Percentiles rank a stretch among this genome's conserved stretches.
phyloP scores from a whole-genome alignment of 2,888 invertebrate genomes.

The Amblyteles armatorius region DNA sequence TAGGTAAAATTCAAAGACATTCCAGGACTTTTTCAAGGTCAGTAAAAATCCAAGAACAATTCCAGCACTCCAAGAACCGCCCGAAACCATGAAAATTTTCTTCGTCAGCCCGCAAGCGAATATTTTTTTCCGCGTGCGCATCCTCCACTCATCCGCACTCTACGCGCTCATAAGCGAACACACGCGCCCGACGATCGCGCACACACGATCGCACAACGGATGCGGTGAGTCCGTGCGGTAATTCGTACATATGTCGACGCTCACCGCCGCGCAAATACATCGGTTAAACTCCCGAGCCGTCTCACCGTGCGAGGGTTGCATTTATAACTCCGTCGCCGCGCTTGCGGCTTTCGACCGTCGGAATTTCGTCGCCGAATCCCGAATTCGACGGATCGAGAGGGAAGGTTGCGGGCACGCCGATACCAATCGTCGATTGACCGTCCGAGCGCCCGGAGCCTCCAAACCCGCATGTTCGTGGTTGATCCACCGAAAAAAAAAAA shows the following conservation, averaged over 20 bases:
- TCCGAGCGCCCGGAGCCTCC: not conserved
- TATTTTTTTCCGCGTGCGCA: no score
- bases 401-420: not conserved
- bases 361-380: constrained; percentile 28
- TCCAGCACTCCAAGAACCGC: no score
- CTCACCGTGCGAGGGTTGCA: constrained; percentile 16
- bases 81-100: no score
- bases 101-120: no score
- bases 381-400: not conserved
- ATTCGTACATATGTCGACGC: constrained; percentile 57
- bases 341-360: constrained; percentile 17
- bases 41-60: no score
- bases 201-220: constrained; percentile 19
- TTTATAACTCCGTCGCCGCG: constrained; percentile 38
- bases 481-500: not conserved
- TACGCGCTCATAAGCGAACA: no score
- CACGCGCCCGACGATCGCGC: not conserved
- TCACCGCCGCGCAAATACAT: constrained; percentile 53
- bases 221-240: constrained; percentile 48
- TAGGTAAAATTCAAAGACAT: no score
- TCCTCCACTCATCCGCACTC: no score
- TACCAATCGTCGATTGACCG: not conserved
- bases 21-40: no score
- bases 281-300: constrained; percentile 2
- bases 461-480: constrained; percentile 31